phyloP scores from a whole-genome alignment of 2,113 vertebrate genomes.

The Notarius quadriscutis region DNA sequence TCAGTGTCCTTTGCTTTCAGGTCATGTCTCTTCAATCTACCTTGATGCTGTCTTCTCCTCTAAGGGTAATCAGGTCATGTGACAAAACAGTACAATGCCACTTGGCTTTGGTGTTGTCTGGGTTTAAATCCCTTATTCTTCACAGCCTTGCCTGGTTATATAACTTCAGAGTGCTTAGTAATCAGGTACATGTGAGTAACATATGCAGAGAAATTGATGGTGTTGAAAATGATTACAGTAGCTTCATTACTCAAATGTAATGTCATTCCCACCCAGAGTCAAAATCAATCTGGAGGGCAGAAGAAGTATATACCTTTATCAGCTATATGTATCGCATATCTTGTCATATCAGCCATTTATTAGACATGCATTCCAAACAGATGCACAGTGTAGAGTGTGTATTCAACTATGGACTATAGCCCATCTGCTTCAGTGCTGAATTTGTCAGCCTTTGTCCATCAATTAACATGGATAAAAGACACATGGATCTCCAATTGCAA shows the following conservation, averaged over 20 bases:
- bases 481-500: too few relatives aligned
- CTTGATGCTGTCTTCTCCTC: constrained; percentile 11
- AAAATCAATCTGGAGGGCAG: neutral
- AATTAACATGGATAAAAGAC: neutral
- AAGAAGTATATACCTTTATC: neutral
- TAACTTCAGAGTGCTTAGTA: constrained; percentile 54
- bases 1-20: constrained; percentile 22
- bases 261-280: too few relatives aligned
- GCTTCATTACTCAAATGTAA: neutral
- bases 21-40: constrained; percentile 1
- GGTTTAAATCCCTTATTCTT: constrained; percentile 59
- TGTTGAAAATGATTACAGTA: neutral
- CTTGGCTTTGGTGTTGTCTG: constrained; percentile 66
- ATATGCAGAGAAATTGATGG: neutral
- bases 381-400: neutral
- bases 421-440: neutral
- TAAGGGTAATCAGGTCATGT: constrained; percentile 39
- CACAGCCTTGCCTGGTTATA: constrained; percentile 65
- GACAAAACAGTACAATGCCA: constrained; percentile 45
- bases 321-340: neutral
- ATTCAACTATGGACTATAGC: neutral
- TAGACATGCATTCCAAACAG: neutral
- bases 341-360: neutral
- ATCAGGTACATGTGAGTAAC: constrained; percentile 34
- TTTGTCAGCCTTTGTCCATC: neutral